These are phyloP conservation scores for Liasis olivaceus DNA, from an alignment of 2,797 vertebrate genomes.

Conservation along the genomic window DNA sequence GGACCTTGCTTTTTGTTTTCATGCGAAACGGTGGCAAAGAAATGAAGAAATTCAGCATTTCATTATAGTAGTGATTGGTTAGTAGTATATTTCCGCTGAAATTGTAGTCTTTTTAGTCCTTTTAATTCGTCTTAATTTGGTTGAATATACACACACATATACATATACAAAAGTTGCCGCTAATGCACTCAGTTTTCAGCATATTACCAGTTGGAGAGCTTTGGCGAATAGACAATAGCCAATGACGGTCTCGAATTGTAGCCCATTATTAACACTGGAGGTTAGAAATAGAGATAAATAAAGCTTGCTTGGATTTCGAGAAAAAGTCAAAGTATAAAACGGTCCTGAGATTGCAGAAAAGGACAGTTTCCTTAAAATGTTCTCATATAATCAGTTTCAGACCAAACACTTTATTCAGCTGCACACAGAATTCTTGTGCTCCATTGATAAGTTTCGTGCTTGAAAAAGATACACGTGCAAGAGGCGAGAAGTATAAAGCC, in stretches of 20 bases:
- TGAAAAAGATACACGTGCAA: not conserved
- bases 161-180: too few species aligned
- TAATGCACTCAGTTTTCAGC: not conserved
- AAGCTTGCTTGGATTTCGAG: not conserved
- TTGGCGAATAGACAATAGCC: not conserved
- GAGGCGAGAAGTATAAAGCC: not conserved
- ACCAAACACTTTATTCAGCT: not conserved
- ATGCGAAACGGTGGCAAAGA: not conserved
- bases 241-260: not conserved
- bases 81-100: not conserved
- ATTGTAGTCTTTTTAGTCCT: not conserved
- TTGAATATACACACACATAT: not conserved
- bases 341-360: not conserved
- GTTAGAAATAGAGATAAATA: not conserved
- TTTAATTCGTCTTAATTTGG: not conserved
- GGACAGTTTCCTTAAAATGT: not conserved
- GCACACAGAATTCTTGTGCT: not conserved
- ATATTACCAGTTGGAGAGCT: not conserved
- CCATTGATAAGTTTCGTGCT: not conserved
- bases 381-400: not conserved
- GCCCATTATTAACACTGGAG: not conserved
- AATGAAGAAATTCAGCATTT: not conserved
- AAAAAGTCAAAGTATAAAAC: not conserved
- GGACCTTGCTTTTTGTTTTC: not conserved
- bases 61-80: not conserved